These are phyloP conservation scores for Champsocephalus esox DNA, from an alignment of 2,797 vertebrate species.

Conservation along the genomic window DNA sequence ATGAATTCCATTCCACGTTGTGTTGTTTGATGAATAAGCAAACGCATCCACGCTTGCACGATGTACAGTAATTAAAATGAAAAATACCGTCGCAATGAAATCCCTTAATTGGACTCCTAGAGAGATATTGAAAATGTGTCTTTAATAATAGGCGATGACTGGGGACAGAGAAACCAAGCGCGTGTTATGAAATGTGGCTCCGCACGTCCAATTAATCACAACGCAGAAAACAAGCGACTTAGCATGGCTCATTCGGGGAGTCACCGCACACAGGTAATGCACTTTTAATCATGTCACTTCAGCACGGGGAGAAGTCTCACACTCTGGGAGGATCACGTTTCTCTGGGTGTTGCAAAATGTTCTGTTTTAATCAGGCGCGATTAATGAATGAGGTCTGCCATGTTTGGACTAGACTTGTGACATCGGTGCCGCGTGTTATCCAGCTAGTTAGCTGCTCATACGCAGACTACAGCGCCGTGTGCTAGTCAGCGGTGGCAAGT, in stretches of 20 bases:
- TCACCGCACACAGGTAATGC: constrained; percentile 96
- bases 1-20: constrained; percentile 93
- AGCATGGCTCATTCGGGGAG: constrained; percentile 97
- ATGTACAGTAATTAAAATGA: constrained; percentile 99
- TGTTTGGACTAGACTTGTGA: constrained; percentile 25
- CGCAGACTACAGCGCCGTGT: neutral
- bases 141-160: constrained; percentile 99
- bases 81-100: constrained; percentile 99
- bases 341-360: constrained; percentile 71
- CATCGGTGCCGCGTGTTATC: constrained; percentile 20
- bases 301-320: constrained; percentile 69
- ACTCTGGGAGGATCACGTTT: constrained; percentile 76
- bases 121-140: constrained; percentile 99
- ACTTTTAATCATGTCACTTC: constrained; percentile 98
- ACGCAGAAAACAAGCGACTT: constrained; percentile 98
- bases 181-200: constrained; percentile 92
- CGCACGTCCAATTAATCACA: constrained; percentile 98
- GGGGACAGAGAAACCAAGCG: constrained; percentile 98
- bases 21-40: constrained; percentile 99
- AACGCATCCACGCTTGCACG: constrained; percentile 95
- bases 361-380: constrained; percentile 68
- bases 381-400: constrained; percentile 68
- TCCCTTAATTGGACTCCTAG: constrained; percentile 99
- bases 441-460: constrained; percentile 18
- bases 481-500: no score